Base-by-base conservation (phyloP, 2,113 vertebrate genomes). In the Tylochromis polylepis region DNA sequence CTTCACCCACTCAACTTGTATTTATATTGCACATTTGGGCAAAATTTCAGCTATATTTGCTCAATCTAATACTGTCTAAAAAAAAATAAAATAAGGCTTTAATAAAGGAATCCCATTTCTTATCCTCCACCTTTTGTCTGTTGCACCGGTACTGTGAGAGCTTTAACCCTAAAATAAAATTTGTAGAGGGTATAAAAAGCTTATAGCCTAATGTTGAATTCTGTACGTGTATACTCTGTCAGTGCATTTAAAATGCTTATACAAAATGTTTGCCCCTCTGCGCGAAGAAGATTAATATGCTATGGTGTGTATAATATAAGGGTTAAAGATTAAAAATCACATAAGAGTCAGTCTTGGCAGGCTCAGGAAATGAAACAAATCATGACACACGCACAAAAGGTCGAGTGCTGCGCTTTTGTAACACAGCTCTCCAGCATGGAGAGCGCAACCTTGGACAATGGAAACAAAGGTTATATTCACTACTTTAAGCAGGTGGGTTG, bases 1-100 rank as follows among this genome's bases (percentile, higher is more conserved):
- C 91, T 80, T 84, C 93, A 85, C 94, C 94, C 94, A 95, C 94
- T 94, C 94, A 94, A 18, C 84, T 92, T 93, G 84, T 93, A 94
- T 92, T 94, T 93, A 91, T 92, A 92, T 83, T 92, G 88, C 84
- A 87, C 78, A 75, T 85, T 90, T 94, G 94, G 24, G 94, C 81
- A 83, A 75, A 81, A 59, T 80, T 84, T 87, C 91, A 94, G 85
- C 56, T 12, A 65, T 70, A 88, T 89, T 77, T 75, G 16, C 65
- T 29, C 85, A 56, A 83, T 67, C 49, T 58, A 85, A 81, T 59
- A 27, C 36, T 22, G 84, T 82, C 59, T 60, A 2, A 86, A 82
- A 79, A 67, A 24, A 75, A 57, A 1, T 27, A 24, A 75, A 57
- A 1, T 27, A 55, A 49, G 6, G 79, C 81, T 83, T 24, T 22